phyloP scores from a whole-genome alignment of 2,113 vertebrate genomes.

The Cettia cetti region DNA sequence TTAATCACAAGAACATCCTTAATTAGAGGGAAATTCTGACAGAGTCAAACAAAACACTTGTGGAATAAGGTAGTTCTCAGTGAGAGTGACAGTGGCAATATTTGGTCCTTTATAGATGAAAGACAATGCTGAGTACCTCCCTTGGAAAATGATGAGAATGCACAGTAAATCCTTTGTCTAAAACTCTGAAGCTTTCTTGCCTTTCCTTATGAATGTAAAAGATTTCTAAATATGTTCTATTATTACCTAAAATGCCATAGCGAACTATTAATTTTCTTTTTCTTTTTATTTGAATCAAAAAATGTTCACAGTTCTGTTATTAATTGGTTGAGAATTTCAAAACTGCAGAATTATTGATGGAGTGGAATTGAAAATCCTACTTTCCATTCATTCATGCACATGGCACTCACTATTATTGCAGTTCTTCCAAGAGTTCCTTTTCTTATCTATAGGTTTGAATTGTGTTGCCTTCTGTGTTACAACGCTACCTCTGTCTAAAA shows the following conservation, averaged over 20 bases:
- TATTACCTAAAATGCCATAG: neutral
- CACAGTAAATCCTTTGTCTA: neutral
- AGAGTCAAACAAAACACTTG: slow-evolving; percentile 21
- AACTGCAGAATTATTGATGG: neutral
- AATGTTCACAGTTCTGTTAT: neutral
- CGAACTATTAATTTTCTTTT: neutral
- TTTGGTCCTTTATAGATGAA: slow-evolving; percentile 29
- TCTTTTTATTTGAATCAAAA: neutral
- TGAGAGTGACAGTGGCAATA: slow-evolving; percentile 25
- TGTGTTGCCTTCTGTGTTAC: neutral
- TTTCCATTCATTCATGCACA: neutral
- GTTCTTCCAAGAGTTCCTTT: neutral
- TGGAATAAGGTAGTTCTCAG: neutral
- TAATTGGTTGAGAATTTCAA: neutral
- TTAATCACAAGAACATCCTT: slow-evolving; percentile 38
- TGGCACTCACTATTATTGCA: neutral
- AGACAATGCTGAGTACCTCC: neutral
- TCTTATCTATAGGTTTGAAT: neutral
- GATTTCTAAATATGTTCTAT: neutral
- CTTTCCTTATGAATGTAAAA: neutral
- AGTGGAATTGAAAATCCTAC: neutral
- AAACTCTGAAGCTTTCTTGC: neutral
- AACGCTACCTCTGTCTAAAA: neutral
- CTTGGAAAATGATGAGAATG: slow-evolving; percentile 19
- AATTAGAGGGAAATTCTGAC: slow-evolving; percentile 36